phyloP scores from a whole-genome alignment of 2,888 invertebrate species.

The Nineta flava region DNA sequence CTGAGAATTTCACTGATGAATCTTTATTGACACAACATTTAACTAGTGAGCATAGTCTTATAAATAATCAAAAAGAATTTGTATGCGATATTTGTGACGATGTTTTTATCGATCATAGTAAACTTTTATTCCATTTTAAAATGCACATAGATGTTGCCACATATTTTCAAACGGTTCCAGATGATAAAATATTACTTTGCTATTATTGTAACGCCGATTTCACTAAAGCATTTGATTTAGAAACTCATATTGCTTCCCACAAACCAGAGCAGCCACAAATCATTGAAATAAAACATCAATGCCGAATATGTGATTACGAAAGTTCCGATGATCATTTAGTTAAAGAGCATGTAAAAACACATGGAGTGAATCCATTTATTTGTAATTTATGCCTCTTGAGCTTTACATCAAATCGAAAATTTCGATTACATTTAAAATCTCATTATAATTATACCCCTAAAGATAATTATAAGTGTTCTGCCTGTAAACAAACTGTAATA shows the following conservation, averaged over 20 bases:
- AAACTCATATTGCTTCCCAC: too few relatives aligned
- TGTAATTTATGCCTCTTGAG: neutral
- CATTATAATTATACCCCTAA: neutral
- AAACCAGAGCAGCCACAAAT: too few relatives aligned
- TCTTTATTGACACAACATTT: constrained; percentile 10
- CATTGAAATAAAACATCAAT: too few relatives aligned
- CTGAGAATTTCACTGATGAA: constrained; percentile 5
- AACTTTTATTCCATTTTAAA: constrained; percentile 1
- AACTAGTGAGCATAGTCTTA: neutral
- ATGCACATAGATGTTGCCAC: neutral
- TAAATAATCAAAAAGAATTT: too few relatives aligned
- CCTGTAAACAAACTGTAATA: neutral
- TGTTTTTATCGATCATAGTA: neutral
- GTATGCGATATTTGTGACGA: neutral
- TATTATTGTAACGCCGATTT: too few relatives aligned
- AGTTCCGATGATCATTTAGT: neutral
- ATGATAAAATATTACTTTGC: too few relatives aligned
- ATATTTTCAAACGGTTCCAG: neutral
- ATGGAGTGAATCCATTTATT: neutral
- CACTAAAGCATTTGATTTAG: too few relatives aligned
- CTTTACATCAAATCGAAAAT: neutral
- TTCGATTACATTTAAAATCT: neutral
- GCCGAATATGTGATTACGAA: too few relatives aligned
- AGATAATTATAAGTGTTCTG: neutral
- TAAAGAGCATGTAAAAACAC: neutral